phyloP scores from a whole-genome alignment of 1,140 invertebrate genomes.

The Listronotus oregonensis region DNA sequence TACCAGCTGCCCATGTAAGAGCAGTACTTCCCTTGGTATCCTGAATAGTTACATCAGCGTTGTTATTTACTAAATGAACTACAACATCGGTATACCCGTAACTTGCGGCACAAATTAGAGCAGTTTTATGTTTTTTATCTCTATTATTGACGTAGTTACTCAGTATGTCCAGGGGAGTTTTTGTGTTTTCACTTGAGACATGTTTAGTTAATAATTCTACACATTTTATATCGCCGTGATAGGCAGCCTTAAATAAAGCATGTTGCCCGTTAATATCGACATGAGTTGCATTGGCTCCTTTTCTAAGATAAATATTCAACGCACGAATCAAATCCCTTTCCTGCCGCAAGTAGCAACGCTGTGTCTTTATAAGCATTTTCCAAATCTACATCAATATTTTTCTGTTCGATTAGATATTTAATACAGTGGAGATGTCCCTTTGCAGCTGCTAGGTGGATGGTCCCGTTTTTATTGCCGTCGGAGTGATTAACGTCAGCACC shows the following conservation, averaged over 20 bases:
- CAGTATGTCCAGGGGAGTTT: not conserved
- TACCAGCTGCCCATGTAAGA: not conserved
- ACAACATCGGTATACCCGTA: not conserved
- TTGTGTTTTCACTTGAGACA: not conserved
- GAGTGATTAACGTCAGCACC: constrained; percentile 2
- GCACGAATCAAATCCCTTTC: not conserved
- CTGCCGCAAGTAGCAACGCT: not conserved
- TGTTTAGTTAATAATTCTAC: constrained; percentile 13
- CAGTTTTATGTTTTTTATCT: too few relatives aligned
- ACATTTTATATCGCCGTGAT: constrained; percentile 48
- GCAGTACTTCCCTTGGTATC: not conserved
- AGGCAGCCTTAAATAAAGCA: not conserved
- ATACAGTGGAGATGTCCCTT: not conserved
- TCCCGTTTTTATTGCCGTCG: not conserved
- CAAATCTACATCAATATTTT: not conserved
- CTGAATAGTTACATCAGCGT: not conserved
- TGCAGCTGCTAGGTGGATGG: not conserved
- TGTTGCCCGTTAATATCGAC: not conserved
- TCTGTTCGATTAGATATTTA: constrained; percentile 7
- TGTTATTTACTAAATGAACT: not conserved
- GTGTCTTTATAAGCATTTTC: constrained; percentile 1
- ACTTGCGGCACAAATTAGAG: too few relatives aligned
- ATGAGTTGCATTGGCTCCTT: not conserved
- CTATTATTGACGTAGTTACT: not conserved
- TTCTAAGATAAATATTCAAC: constrained; percentile 6